phyloP scores from a whole-genome alignment of 2,888 invertebrate genomes.

The Polyommatus icarus region DNA sequence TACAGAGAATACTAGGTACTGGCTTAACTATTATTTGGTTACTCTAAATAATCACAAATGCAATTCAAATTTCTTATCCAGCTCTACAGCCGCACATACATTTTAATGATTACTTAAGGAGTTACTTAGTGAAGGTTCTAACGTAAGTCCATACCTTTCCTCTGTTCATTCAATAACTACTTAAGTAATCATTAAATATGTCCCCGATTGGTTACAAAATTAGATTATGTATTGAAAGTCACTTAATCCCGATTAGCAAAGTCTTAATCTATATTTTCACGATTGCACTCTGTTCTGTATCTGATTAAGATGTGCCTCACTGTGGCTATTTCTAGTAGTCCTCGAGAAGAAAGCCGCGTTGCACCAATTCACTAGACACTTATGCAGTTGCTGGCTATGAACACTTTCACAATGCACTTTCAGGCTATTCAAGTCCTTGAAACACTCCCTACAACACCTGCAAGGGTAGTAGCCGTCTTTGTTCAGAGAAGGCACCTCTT shows the following conservation, averaged over 20 bases:
- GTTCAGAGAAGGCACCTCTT: conserved; percentile 84
- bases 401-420: conserved; percentile 87
- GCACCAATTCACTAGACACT: conserved; percentile 88
- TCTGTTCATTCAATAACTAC: not conserved
- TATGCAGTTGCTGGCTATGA: conserved; percentile 85
- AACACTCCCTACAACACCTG: conserved; percentile 84
- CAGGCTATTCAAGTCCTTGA: conserved; percentile 82
- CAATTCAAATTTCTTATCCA: conserved; percentile 40
- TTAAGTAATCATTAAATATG: not conserved
- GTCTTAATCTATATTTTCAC: conserved; percentile 48
- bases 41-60: conserved; percentile 72
- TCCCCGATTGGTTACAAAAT: not conserved
- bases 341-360: conserved; percentile 89
- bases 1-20: conserved; percentile 56
- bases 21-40: conserved; percentile 62
- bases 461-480: conserved; percentile 85
- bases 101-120: not conserved
- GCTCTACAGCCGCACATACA: not conserved
- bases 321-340: conserved; percentile 88
- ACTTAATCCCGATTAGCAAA: conserved; percentile 42
- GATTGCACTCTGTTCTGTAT: conserved; percentile 62
- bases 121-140: not conserved
- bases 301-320: conserved; percentile 81
- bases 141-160: not conserved
- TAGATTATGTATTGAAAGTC: not conserved